Conservation (phyloP, 2,113 vertebrate genomes). For the Jaculus jaculus region DNA sequence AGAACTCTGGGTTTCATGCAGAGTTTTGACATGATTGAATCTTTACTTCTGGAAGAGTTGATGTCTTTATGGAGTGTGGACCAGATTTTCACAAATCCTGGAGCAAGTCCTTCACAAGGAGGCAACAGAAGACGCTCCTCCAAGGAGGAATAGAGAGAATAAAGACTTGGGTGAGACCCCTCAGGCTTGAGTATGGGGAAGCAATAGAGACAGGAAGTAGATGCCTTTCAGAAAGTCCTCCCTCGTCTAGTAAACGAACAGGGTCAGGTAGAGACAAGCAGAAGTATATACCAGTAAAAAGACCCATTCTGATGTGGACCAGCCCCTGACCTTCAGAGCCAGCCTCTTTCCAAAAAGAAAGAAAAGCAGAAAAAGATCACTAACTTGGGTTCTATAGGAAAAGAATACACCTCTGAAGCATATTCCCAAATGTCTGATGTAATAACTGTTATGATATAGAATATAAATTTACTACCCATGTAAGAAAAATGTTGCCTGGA, state of each 20-base stretch:
- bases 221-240: background rate
- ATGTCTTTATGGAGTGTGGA: background rate
- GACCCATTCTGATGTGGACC: background rate
- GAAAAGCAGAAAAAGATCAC: background rate
- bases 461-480: background rate
- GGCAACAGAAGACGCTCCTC: background rate
- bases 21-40: background rate
- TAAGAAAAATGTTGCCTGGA: constrained; percentile 15
- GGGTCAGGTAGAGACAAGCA: background rate
- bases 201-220: background rate
- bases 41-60: background rate
- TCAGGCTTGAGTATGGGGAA: background rate
- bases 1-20: background rate
- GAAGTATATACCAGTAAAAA: background rate
- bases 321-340: background rate
- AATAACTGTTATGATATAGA: background rate
- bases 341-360: background rate
- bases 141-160: background rate
- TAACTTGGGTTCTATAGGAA: background rate
- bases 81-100: background rate
- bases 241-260: background rate
- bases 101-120: background rate
- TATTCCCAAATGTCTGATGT: background rate
- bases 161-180: background rate
- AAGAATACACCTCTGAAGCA: background rate